Evolutionary conservation across 2,113 vertebrate species (phyloP).

Genomic region (Cyprinodon brontotheroides): DNA sequence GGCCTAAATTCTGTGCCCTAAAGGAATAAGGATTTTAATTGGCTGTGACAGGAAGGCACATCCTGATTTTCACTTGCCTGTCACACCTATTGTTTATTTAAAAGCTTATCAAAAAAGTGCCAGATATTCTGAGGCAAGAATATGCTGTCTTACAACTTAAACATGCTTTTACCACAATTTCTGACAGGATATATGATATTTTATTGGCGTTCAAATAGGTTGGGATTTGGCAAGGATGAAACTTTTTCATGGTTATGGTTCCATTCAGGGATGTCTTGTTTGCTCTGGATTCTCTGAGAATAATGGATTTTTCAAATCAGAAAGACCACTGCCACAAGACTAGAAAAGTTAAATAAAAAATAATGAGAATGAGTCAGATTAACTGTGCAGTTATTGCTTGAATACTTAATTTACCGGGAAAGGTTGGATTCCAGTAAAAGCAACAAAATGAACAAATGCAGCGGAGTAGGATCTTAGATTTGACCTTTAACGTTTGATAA

Average conservation of each 20-base stretch:
- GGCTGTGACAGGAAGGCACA: conserved; percentile 56
- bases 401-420: not conserved
- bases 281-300: not conserved
- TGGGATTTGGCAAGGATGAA: not conserved
- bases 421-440: too few species aligned
- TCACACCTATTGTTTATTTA: conserved; percentile 46
- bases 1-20: conserved; percentile 27
- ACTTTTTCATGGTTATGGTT: not conserved
- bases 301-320: not conserved
- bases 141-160: conserved; percentile 13
- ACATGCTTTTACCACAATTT: conserved; percentile 15
- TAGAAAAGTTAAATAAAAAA: not conserved
- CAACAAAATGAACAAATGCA: too few species aligned
- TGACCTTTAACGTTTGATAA: not conserved
- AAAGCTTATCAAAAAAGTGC: conserved; percentile 28
- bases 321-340: not conserved
- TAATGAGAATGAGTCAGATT: not conserved
- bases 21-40: conserved; percentile 50
- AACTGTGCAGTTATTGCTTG: not conserved
- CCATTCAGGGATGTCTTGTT: not conserved
- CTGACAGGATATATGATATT: not conserved
- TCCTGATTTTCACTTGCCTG: conserved; percentile 40
- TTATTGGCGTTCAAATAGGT: not conserved
- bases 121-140: conserved; percentile 25
- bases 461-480: too few species aligned